Base-by-base conservation (phyloP, 2,888 invertebrate genomes). In the Punctoribates punctum region DNA sequence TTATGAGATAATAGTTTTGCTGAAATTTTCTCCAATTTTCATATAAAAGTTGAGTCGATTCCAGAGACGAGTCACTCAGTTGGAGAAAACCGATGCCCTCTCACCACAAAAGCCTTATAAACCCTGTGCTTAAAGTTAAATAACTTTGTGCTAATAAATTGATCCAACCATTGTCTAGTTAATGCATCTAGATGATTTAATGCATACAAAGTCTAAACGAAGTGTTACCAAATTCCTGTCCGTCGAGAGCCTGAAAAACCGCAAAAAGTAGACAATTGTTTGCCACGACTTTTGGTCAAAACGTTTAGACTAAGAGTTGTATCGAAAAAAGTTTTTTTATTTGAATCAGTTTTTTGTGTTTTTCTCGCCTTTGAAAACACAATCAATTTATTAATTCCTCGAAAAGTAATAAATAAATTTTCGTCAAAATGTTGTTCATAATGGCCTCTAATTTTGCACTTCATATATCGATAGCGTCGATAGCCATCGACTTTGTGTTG, bases 391-490 rank as follows among this genome's bases (percentile, higher is more conserved):
- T 6, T 48, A 17, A 48, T n/a, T 48, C 15, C 5, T 6, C 15
- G 4, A 17, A 48, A 48, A 48, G n/a, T 48, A 48, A 17, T 17
- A 3, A 48, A 48, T 48, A 48, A 48, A 17, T 48, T 17, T 48
- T 6, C n/a, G 48, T 11, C 15, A 48, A 48, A 15, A 48, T 48
- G 48, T 11, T 48, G 48, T 48, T 48, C 48, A 15, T 48, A 15
- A 60, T 60, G 60, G 60, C 3, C 11, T 60, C 11, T 60, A 60
- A 60, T 60, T 60, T 60, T 25, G 23, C 60, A 25, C 60, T 60
- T 23, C 60, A 60, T 25, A 60, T 60, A 60, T 60, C 60, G 25
- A 60, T 60, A 60, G 60, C 60, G 11, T 60, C 60, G 25, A 60
- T 60, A 60, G 60, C 60, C 25, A 60, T 60, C 25, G 25, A 60